These are phyloP conservation scores for Haliaeetus leucogaster DNA, from an alignment of 2,113 vertebrate genomes.

Conservation along the genomic window DNA sequence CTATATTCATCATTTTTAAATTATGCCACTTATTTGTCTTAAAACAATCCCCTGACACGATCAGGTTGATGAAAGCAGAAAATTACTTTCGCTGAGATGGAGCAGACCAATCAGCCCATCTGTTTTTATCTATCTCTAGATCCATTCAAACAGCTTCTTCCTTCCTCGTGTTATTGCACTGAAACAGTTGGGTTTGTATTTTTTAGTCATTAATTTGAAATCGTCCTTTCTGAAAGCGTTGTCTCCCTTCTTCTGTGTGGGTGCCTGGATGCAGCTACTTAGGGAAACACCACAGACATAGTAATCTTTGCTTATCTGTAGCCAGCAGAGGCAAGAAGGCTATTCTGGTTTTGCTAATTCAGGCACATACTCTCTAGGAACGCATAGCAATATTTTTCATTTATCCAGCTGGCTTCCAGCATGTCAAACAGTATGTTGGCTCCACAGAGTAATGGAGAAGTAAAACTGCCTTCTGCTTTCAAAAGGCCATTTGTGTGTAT, in stretches of 20 bases:
- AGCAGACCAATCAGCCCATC: neutral
- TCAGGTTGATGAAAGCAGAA: neutral
- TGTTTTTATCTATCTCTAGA: neutral
- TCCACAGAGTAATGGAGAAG: neutral
- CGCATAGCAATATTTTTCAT: neutral
- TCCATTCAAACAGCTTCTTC: neutral
- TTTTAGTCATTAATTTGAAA: neutral
- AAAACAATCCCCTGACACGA: neutral
- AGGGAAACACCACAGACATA: neutral
- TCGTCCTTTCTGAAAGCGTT: neutral
- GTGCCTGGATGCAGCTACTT: neutral
- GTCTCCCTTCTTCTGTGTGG: neutral
- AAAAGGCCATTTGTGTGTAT: neutral
- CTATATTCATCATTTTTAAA: neutral
- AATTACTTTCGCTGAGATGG: neutral
- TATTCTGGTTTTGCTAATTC: neutral
- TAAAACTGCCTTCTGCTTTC: neutral
- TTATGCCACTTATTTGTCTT: neutral
- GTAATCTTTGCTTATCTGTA: neutral
- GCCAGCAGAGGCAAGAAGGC: neutral
- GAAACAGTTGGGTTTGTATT: neutral
- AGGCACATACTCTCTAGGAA: constrained; percentile 1
- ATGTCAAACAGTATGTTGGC: neutral
- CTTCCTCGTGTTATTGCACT: neutral
- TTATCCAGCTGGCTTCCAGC: constrained; percentile 6